phyloP scores from a whole-genome alignment of 1,140 invertebrate species.

The Drosophila ogumai region DNA sequence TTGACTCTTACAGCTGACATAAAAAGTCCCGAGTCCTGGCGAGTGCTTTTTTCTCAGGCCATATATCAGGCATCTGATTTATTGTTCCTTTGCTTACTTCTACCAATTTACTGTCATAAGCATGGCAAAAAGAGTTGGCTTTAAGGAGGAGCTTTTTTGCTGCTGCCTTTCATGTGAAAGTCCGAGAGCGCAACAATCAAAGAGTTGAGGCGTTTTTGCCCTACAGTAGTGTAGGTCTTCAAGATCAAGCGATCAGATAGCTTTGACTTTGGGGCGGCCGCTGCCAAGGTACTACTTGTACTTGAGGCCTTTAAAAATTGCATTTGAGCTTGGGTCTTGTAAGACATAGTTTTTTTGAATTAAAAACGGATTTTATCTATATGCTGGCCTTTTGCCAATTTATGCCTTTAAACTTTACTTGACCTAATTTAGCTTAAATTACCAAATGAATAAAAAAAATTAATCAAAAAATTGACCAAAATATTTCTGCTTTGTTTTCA shows the following conservation, averaged over 20 bases:
- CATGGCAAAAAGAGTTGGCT: constrained; percentile 25
- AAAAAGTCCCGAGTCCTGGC: constrained; percentile 7
- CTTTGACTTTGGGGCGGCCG: constrained; percentile 6
- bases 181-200: constrained; percentile 35
- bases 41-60: constrained; percentile 41
- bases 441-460: too few species aligned
- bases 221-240: constrained; percentile 33
- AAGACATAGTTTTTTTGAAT: neutral
- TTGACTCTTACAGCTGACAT: neutral
- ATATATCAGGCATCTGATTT: constrained; percentile 30
- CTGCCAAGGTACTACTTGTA: constrained; percentile 6
- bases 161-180: constrained; percentile 10
- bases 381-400: neutral
- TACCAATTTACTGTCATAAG: constrained; percentile 42
- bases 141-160: constrained; percentile 23
- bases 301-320: neutral
- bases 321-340: neutral
- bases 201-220: constrained; percentile 23
- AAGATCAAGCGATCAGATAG: constrained; percentile 34
- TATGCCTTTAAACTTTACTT: neutral
- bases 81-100: constrained; percentile 27
- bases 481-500: too few species aligned
- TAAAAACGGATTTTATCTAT: neutral
- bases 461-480: too few species aligned
- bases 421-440: neutral